Conservation (phyloP, 2,797 vertebrate genomes). For the Neosalanx taihuensis region DNA sequence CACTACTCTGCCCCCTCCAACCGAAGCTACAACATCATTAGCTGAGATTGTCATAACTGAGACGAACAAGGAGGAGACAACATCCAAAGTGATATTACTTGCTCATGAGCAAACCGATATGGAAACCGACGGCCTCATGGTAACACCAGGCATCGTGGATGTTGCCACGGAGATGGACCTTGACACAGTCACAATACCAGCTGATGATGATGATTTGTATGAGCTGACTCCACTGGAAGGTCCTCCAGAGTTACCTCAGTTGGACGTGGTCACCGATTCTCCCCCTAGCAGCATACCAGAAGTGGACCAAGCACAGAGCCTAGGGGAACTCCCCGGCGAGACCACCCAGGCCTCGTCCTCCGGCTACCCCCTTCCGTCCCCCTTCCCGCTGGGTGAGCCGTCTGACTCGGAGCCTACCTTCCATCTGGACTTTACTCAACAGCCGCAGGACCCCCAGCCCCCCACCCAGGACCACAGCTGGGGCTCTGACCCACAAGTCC, state of each 20-base stretch:
- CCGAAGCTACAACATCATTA: slow-evolving; percentile 20
- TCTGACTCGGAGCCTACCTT: slow-evolving; percentile 38
- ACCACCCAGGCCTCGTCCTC: slow-evolving; percentile 48
- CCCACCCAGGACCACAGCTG: slow-evolving; percentile 26
- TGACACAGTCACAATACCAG: slow-evolving; percentile 39
- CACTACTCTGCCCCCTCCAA: slow-evolving; percentile 43
- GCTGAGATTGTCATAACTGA: slow-evolving; percentile 27
- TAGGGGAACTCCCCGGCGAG: slow-evolving; percentile 54
- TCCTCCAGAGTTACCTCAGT: slow-evolving; percentile 33
- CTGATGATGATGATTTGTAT: slow-evolving; percentile 41
- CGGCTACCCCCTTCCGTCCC: slow-evolving; percentile 36
- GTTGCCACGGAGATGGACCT: slow-evolving; percentile 25
- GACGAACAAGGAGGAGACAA: slow-evolving; percentile 20
- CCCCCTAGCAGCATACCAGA: slow-evolving; percentile 49
- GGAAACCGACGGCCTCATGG: slow-evolving; percentile 6
- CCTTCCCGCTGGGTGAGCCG: slow-evolving; percentile 59
- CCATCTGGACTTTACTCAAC: slow-evolving; percentile 40
- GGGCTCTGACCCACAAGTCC: slow-evolving; percentile 60
- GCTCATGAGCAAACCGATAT: slow-evolving; percentile 23
- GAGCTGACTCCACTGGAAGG: slow-evolving; percentile 46
- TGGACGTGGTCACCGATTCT: slow-evolving; percentile 51
- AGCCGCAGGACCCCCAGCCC: slow-evolving; percentile 33
- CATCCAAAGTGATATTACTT: slow-evolving; percentile 27
- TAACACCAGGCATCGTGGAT: slow-evolving; percentile 30
- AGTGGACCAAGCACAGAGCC: slow-evolving; percentile 20